These are phyloP conservation scores for Noctua comes DNA, from an alignment of 2,888 invertebrate species.

Conservation along the genomic window DNA sequence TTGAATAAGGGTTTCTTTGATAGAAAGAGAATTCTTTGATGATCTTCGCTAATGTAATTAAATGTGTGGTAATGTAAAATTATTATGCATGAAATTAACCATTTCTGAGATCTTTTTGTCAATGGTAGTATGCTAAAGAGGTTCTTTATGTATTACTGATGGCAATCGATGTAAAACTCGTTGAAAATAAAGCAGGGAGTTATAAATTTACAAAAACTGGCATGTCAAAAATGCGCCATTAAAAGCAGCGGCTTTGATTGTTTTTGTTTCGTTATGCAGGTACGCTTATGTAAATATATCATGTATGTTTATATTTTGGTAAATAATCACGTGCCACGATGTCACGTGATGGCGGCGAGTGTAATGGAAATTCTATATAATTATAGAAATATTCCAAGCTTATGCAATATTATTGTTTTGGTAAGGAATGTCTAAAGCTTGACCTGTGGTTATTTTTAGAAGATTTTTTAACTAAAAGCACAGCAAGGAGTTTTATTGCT, in stretches of 20 bases:
- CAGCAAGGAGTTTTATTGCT: constrained; percentile 41
- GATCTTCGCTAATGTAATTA: constrained; percentile 9
- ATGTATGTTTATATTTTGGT: not conserved
- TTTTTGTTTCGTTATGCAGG: constrained; percentile 9
- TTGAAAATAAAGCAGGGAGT: not conserved
- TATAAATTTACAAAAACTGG: constrained; percentile 1
- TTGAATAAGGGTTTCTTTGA: constrained; percentile 31
- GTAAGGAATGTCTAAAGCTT: constrained; percentile 1
- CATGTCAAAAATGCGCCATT: not conserved
- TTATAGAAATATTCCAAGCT: not conserved
- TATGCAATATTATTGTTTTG: not conserved
- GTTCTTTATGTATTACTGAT: not conserved
- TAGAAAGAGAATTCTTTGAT: constrained; percentile 8
- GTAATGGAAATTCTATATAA: constrained; percentile 2
- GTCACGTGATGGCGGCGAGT: not conserved
- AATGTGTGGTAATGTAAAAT: constrained; percentile 9
- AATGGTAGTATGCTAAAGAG: not conserved
- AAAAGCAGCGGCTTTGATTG: not conserved
- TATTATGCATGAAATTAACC: not conserved
- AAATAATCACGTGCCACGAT: not conserved
- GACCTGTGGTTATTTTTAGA: constrained; percentile 14
- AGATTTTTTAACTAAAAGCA: not conserved
- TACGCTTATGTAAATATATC: not conserved
- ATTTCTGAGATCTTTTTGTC: not conserved
- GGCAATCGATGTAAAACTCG: not conserved